phyloP scores from a whole-genome alignment of 2,113 vertebrate genomes.

The Okapia johnstoni region DNA sequence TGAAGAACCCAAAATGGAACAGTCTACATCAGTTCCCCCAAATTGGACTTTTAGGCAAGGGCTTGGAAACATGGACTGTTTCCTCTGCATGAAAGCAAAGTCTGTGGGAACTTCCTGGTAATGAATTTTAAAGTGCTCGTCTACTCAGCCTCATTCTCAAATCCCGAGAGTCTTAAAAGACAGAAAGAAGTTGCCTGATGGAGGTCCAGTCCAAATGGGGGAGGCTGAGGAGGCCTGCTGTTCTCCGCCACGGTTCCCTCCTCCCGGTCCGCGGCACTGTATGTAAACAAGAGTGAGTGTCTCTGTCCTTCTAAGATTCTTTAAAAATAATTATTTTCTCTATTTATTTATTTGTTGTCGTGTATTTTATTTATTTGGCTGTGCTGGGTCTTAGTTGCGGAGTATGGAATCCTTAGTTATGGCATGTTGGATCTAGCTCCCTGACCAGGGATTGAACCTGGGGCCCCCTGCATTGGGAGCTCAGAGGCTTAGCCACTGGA shows the following conservation, averaged over 20 bases:
- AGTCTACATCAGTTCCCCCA: constrained; percentile 5
- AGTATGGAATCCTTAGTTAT: not conserved
- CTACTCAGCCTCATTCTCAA: not conserved
- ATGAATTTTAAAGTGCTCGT: not conserved
- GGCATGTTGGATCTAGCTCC: not conserved
- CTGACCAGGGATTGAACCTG: not conserved
- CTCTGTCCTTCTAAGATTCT: not conserved
- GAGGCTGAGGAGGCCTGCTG: too few species aligned
- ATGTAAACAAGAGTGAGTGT: too few species aligned
- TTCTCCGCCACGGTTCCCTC: too few species aligned
- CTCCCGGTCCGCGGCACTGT: not conserved
- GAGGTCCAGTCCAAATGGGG: not conserved
- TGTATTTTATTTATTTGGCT: not conserved
- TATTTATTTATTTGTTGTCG: not conserved
- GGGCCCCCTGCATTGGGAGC: not conserved
- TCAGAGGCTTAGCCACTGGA: not conserved
- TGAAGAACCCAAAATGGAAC: constrained; percentile 29
- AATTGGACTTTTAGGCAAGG: constrained; percentile 14
- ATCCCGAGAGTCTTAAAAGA: not conserved
- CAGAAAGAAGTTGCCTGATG: not conserved
- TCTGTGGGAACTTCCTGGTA: not conserved
- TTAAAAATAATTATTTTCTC: not conserved
- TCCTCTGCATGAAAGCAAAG: not conserved
- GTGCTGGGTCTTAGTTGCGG: not conserved
- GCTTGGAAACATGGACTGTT: constrained; percentile 17